Base-by-base conservation (phyloP, 2,888 invertebrate genomes). In the Dicranocentrus wangi region DNA sequence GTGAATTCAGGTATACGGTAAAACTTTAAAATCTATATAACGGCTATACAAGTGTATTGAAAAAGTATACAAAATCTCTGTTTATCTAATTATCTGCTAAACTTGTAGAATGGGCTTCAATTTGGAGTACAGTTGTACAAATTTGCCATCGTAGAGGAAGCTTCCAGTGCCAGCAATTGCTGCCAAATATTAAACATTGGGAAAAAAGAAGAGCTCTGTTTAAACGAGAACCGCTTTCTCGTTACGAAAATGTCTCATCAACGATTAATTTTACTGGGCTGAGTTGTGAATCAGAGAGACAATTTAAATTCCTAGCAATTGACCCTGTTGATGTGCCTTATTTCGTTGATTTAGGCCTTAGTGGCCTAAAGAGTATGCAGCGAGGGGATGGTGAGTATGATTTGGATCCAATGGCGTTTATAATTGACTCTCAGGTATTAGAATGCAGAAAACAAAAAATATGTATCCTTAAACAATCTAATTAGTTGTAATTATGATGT, bases 251-350 rank as follows among this genome's bases (percentile, higher is more conserved):
- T 28, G 27, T 83, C 23, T 82, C 85, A 1, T 21, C 47, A 1
- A 15, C 43, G 0, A n/a, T 85, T 7, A 85, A 85, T 61, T 86
- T 86, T 58, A 86, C 86, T 15, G 86, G 86, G 55, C 77, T 83
- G 0, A 85, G 85, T 58, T 86, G 86, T 61, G 27, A 51, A 2
- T 80, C 84, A 0, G 73, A 83, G 25, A 42, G 84, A 25, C 80
- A 83, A 10, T 86, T 86, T 25, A 81, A 82, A 47, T 86, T 86
- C 65, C 61, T 86, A 10, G 82, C 86, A n/a, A 72, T 86, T 58
- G 86, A 86, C 70, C 86, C 86, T 15, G 78, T 83, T 0, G 86
- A 86, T 72, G 81, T 86, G 42, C 86, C 85, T 65, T 78, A 84
- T 51, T 86, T 86, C 61, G 68, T 85, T 19, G 71, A 82, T 8